These are phyloP conservation scores for Electrona antarctica DNA, from an alignment of 2,113 vertebrate genomes.

Conservation along the genomic window DNA sequence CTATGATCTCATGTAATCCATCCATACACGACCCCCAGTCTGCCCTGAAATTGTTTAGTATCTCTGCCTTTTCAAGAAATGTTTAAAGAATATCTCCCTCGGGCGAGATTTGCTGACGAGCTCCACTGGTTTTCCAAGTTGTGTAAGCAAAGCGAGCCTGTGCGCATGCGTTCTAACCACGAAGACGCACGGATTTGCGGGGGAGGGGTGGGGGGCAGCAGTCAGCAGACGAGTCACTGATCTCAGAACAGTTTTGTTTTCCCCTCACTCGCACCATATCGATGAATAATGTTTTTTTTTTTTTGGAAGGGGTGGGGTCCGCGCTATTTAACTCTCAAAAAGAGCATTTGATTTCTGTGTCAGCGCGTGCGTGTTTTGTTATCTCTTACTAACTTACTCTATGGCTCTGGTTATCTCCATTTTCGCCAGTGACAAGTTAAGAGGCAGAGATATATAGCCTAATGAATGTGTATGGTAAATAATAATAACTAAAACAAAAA, in stretches of 20 bases:
- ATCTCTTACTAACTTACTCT: no score
- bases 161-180: slow-evolving; percentile 58
- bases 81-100: slow-evolving; percentile 27
- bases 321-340: no score
- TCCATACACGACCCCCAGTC: neutral
- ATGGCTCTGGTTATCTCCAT: neutral
- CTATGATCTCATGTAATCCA: neutral
- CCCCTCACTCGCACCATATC: neutral
- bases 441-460: no score
- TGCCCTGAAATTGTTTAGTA: neutral
- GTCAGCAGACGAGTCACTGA: slow-evolving; percentile 24
- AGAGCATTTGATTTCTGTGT: neutral
- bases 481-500: no score
- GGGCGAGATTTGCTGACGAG: slow-evolving; percentile 20
- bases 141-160: neutral
- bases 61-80: neutral
- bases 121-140: neutral
- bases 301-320: no score
- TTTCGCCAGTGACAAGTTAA: neutral
- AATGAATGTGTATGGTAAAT: no score
- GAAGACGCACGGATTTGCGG: slow-evolving; percentile 14
- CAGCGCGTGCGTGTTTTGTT: neutral
- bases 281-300: slow-evolving; percentile 8
- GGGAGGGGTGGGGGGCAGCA: neutral
- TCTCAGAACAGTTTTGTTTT: slow-evolving; percentile 24